Percentiles rank a stretch among this genome's conserved stretches.
These are phyloP conservation scores for Diabrotica virgifera DNA, from an alignment of 1,140 invertebrate genomes.

Conservation along the genomic window DNA sequence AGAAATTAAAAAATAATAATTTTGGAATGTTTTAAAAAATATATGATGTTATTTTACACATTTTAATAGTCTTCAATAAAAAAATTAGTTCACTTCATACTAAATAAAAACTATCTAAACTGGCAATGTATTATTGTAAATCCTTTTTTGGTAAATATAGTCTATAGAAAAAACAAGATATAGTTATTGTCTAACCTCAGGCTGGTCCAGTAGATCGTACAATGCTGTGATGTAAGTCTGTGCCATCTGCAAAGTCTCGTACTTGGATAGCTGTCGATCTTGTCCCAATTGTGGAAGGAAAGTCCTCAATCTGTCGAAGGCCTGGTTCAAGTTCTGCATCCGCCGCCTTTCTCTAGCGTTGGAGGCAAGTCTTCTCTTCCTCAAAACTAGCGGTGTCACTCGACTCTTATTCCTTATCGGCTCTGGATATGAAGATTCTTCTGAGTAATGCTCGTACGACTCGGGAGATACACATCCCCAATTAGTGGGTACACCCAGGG, in stretches of 20 bases:
- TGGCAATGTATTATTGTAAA: no score
- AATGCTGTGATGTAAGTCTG: conserved; percentile 92
- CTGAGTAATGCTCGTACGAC: conserved; percentile 42
- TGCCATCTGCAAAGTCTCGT: conserved; percentile 96
- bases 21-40: no score
- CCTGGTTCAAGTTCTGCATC: conserved; percentile 94
- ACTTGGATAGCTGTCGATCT: conserved; percentile 91
- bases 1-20: no score
- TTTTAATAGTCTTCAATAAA: no score
- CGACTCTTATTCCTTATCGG: conserved; percentile 58
- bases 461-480: conserved; percentile 34
- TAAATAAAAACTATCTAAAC: no score
- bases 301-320: conserved; percentile 85
- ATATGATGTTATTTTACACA: no score
- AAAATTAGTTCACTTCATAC: no score
- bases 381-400: conserved; percentile 73
- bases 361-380: conserved; percentile 81
- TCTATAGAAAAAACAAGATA: conserved; percentile 9
- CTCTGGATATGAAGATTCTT: conserved; percentile 33
- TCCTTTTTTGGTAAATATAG: no score
- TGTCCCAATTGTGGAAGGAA: conserved; percentile 88
- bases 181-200: conserved; percentile 8
- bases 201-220: conserved; percentile 64
- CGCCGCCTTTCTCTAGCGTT: conserved; percentile 88
- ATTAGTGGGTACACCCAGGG: background rate